Base-by-base conservation (phyloP, 2,797 vertebrate species). In the Euphonia xanthogaster region DNA sequence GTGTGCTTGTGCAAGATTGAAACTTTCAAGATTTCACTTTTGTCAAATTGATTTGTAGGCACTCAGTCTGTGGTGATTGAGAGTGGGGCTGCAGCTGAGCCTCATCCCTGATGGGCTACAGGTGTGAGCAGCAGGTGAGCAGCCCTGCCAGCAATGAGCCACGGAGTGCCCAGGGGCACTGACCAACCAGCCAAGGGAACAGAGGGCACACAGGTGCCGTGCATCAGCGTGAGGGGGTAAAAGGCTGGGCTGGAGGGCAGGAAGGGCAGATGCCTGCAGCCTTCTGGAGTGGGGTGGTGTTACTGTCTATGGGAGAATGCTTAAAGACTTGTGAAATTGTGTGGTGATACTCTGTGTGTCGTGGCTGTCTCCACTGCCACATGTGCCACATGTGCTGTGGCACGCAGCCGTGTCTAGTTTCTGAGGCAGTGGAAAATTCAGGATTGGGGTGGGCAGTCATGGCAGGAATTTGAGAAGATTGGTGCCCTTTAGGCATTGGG, bases 301-400 rank as follows among this genome's bases (percentile, higher is more conserved):
- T 9, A 21, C 51, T 53, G 8, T 53, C 19, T 21, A 5, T 58
- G 23, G 55, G 11, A 15, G n/a, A 55, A 33, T 55, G 21, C 14
- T 35, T 35, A 8, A 35, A 57, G 33, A 5, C 3, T 27, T 37
- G 24, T 27, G 16, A 2, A 37, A 27, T 27, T 2, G 7, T 35
- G 2, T 35, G 33, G 33, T 37, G 33, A 4, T 7, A 19, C 11
- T 58, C 15, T 25, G 33, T 35, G 55, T 37, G 10, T 24, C 1
- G 7, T 35, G 22, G n/a, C 23, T 1, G 2, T 35, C 33, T 17
- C 23, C 17, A 1, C 33, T n/a, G n/a, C n/a, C n/a, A n/a, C n/a
- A n/a, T 19, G 55, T 8, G 33, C n/a, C n/a, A 6, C 10, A 12
- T 35, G 6, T 35, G 54, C 54, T 57, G 15, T 25, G n/a, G 17